These are phyloP conservation scores for Babylonia areolata DNA, from an alignment of 1,140 invertebrate genomes.

Conservation along the genomic window DNA sequence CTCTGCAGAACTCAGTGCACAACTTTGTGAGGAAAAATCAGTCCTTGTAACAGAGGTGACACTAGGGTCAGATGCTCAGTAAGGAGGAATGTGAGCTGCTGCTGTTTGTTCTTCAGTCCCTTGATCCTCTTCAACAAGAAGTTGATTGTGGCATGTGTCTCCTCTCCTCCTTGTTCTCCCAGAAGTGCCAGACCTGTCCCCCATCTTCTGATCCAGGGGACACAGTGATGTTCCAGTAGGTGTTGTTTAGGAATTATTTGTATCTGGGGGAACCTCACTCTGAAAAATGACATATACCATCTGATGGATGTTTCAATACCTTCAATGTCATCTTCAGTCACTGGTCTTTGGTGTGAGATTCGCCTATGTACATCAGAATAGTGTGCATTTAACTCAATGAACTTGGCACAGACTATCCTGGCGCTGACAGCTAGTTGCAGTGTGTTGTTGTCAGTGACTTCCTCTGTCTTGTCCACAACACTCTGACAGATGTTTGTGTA, in stretches of 20 bases:
- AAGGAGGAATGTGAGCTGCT: no score
- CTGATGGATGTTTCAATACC: neutral
- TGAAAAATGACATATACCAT: neutral
- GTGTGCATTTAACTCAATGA: neutral
- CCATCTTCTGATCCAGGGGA: neutral
- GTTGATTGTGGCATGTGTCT: conserved; percentile 20
- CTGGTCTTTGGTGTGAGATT: neutral
- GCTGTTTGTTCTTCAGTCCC: neutral
- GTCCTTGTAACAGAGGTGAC: no score
- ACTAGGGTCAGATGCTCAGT: no score
- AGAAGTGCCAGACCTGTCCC: neutral
- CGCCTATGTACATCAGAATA: neutral
- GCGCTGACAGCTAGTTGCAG: neutral
- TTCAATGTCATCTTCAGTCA: neutral
- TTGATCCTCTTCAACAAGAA: neutral
- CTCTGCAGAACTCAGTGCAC: no score
- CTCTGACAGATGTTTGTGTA: conserved; percentile 17
- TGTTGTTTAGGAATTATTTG: conserved; percentile 3
- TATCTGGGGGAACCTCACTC: neutral
- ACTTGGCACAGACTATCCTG: neutral
- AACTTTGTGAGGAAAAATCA: no score
- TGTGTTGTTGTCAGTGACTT: neutral
- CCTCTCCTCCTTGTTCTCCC: conserved; percentile 17
- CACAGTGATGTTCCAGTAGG: conserved; percentile 6
- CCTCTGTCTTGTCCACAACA: neutral